A percentile compares a stretch with the other conserved stretches of the same genome.
phyloP scores from a whole-genome alignment of 2,113 vertebrate species.

The Heterochromis multidens region DNA sequence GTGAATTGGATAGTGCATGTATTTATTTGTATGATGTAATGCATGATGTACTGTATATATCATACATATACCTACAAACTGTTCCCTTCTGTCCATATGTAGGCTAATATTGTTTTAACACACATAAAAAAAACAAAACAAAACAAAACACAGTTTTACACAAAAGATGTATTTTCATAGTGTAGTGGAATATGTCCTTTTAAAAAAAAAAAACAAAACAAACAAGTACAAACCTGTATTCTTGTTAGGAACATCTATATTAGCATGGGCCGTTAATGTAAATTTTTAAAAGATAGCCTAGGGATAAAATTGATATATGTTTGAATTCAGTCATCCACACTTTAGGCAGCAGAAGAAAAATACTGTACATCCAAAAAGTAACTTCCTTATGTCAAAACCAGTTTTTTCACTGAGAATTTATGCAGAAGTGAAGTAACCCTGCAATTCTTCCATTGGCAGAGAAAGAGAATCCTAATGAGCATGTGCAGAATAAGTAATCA shows the following conservation, averaged over 20 bases:
- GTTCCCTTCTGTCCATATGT: not conserved
- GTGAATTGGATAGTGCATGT: not conserved
- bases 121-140: not conserved
- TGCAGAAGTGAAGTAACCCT: not conserved
- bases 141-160: not conserved
- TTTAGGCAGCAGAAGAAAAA: not conserved
- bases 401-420: not conserved
- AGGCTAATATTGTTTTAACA: not conserved
- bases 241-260: too few relatives aligned
- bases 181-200: not conserved
- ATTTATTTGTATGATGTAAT: not conserved
- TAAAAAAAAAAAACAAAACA: not conserved
- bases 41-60: not conserved
- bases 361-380: not conserved
- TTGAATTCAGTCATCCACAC: not conserved
- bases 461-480: not conserved
- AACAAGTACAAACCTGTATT: too few relatives aligned
- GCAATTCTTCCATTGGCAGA: not conserved
- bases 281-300: not conserved
- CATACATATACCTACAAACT: not conserved
- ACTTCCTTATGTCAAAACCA: not conserved
- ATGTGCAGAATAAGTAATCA: not conserved
- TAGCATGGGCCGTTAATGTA: not conserved
- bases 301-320: not conserved
- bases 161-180: not conserved